These are phyloP conservation scores for Tetropium fuscum DNA, from an alignment of 2,888 invertebrate genomes.

Conservation along the genomic window DNA sequence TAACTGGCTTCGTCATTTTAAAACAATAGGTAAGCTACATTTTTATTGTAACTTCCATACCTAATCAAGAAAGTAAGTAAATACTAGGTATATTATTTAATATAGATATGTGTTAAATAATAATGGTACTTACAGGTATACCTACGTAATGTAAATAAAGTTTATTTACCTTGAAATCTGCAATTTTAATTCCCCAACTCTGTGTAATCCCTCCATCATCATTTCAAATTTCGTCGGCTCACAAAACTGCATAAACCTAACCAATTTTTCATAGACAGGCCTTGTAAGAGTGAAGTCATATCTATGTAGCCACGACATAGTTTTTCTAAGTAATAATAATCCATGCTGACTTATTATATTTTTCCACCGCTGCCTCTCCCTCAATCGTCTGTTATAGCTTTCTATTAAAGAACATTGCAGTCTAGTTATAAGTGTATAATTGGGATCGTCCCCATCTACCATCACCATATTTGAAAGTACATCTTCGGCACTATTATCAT, in stretches of 20 bases:
- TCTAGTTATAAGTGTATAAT: constrained; percentile 70
- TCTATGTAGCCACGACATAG: constrained; percentile 76
- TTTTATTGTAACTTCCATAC: too few species aligned
- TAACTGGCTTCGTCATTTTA: too few species aligned
- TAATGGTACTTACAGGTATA: too few species aligned
- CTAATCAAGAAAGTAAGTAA: too few species aligned
- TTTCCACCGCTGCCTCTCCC: constrained; percentile 79
- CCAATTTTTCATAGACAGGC: constrained; percentile 70
- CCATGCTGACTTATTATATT: constrained; percentile 83
- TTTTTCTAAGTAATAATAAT: constrained; percentile 79
- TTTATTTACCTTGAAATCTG: constrained; percentile 67
- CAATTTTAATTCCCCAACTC: constrained; percentile 76
- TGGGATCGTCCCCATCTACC: constrained; percentile 66
- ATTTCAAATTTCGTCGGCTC: constrained; percentile 77
- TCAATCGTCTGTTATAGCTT: constrained; percentile 82
- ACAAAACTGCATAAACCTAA: constrained; percentile 82
- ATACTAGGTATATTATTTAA: too few species aligned
- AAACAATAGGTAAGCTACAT: too few species aligned
- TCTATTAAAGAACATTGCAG: constrained; percentile 78
- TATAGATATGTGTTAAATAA: too few species aligned
- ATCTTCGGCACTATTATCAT: constrained; percentile 85
- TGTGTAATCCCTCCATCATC: constrained; percentile 80
- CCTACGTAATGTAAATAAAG: too few species aligned
- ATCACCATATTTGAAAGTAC: constrained; percentile 68
- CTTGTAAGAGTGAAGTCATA: constrained; percentile 76